Evolutionary conservation across 2,888 invertebrate species (phyloP), one percentile per base, ranked within the genome.

Genomic region (Teleiodes luculella): DNA sequence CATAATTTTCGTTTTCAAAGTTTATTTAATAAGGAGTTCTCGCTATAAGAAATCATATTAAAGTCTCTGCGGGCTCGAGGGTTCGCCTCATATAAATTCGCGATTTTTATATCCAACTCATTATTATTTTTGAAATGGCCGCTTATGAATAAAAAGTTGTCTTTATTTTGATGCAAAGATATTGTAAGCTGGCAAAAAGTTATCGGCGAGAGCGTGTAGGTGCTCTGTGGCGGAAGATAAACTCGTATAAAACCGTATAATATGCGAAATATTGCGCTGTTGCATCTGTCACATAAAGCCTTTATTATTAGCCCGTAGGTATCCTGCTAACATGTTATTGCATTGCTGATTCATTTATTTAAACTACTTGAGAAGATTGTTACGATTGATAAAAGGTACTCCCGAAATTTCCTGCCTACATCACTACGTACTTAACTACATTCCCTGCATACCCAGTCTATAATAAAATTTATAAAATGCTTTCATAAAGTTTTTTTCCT

Each of bases 91-190:
- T 72, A 87, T 88, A 88, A 87, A 88, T 83, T 81, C 82, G 79
- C 76, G 66, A 83, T 85, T 86, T 87, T 88, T 86, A 88, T 80
- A 86, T 74, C 79, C 78, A 67, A 65, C 78, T 83, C 84, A 84
- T 86, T 87, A 86, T 87, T 84, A 83, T 85, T 80, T 85, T 83
- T 76, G 78, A 74, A 80, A 82, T 68, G 80, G 72, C 70, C 75
- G 78, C 78, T 84, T 86, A 80, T 80, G 82, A 82, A 86, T 86
- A 85, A 86, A 84, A 85, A 80, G 73, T 71, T 68, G 75, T 68
- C 75, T 80, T 80, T 86, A 86, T 84, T 73, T 82, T 71, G 78
- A 84, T 86, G 87, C 83, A 82, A 86, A 87, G 80, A 78, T 87
- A 83, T 85, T 77, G 79, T 74, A 62, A 61, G 73, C 65, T 56